Base-by-base conservation (phyloP, 2,113 vertebrate genomes). In the Cyprinodon tularosa region DNA sequence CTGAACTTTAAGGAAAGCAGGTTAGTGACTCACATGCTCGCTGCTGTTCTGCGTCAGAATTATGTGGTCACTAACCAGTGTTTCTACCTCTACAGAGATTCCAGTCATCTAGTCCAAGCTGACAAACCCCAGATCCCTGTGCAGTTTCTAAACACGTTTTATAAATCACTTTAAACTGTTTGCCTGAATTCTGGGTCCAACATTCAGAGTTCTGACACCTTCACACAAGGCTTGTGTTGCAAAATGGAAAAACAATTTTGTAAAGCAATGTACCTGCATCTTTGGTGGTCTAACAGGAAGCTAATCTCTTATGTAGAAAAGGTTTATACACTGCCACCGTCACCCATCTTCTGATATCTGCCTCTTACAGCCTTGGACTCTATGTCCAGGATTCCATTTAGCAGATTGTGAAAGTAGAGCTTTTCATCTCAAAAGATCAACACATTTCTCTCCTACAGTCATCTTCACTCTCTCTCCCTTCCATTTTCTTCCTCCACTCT, bases 221-320 rank as follows among this genome's bases (percentile, higher is more conserved):
- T 20, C 50, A n/a, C 17, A 20, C 6, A 57, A 10, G 50, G 8
- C 9, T 57, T 57, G 17, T n/a, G 3, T 57, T 57, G 50, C 8
- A 57, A n/a, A 4, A 57, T 8, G 50, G 15, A 53, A 20, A 17
- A 42, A 42, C 5, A 12, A 14, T 7, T 53, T 53, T 17, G 14
- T 12, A n/a, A n/a, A 20, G 6, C 20, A 17, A 29, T 73, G 65
- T 67, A 15, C 73, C 62, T 50, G 40, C 66, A 70, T 61, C 62
- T 38, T 36, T 8, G 44, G 66, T 48, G 73, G 67, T 57, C 3
- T 12, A 47, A 22, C 47, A 77, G 91, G 94, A 77, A 94, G 93
- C 85, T 92, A 93, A 95, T 95, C 95, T 80, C 95, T 76, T 92
- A 93, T 94, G 93, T 94, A 93, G 93, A 75, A 64, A 62, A 63